Base-by-base conservation (phyloP, 2,888 invertebrate species). In the Apamea monoglypha region DNA sequence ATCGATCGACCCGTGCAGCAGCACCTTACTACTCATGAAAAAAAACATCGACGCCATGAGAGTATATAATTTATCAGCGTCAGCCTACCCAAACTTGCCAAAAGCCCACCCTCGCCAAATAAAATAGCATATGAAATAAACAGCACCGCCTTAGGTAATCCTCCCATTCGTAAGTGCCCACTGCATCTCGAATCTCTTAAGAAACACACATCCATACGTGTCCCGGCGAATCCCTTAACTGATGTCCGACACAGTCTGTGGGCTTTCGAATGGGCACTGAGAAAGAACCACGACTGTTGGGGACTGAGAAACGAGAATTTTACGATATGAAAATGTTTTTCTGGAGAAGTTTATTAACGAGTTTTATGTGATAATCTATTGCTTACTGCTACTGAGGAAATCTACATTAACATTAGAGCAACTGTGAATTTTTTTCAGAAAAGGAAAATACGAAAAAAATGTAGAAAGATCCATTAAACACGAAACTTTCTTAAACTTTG, bases 131-230 rank as follows among this genome's bases (percentile, higher is more conserved):
- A 75, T 53, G 76, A 82, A 86, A 89, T 88, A 87, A 85, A 87
- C 83, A 87, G 87, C 78, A 79, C 36, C 63, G 83, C 74, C 72
- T 81, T 74, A 71, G 36, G 84, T 91, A 89, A 90, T 89, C 90
- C 88, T 12, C 12, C 85, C 89, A 91, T 91, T 89, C 87, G 89
- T 91, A 86, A 85, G 89, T 87, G 91, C 82, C 80, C 86, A 80
- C 78, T 89, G 89, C 89, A 88, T 86, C 85, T 77, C 56, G 80
- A 78, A 91, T 89, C 87, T 89, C 81, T 80, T 85, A 88, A 87
- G 87, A 81, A 87, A 87, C 89, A 90, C 87, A 89, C 91, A 91
- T 91, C 86, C 74, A 88, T 91, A 89, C 81, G 78, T 84, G 91
- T 91, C 91, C 78, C 73, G 16, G 67, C 8, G 87, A 90, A 91